Evolutionary conservation across 2,797 vertebrate genomes (phyloP).

Genomic region (Neosilurus hyrtlii): DNA sequence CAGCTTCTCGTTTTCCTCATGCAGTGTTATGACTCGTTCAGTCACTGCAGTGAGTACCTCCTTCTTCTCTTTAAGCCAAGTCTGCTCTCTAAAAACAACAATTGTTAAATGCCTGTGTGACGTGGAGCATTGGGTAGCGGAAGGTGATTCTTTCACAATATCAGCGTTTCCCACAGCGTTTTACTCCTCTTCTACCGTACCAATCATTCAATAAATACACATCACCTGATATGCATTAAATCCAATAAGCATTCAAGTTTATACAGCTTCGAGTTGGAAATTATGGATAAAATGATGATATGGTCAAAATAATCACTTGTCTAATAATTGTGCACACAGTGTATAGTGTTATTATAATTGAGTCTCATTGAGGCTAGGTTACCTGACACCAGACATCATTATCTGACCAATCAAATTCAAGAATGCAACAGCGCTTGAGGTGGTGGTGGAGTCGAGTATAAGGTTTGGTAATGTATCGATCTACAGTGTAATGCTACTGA

Average conservation of each 20-base stretch:
- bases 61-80: slow-evolving; percentile 73
- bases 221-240: no score
- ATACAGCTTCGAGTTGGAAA: no score
- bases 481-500: not conserved
- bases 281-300: no score
- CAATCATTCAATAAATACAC: not conserved
- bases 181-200: not conserved
- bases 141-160: not conserved
- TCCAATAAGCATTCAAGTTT: no score
- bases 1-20: slow-evolving; percentile 61
- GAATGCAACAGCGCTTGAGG: not conserved
- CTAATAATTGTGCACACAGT: no score
- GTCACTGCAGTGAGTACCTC: slow-evolving; percentile 60
- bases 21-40: slow-evolving; percentile 57
- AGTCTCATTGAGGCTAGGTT: no score
- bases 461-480: not conserved
- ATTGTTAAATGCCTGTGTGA: not conserved
- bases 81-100: slow-evolving; percentile 66
- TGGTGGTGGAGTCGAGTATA: not conserved
- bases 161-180: not conserved
- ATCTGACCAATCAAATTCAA: not conserved
- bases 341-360: no score
- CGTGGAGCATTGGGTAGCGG: not conserved
- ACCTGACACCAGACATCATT: not conserved
- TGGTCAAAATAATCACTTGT: no score